Percentiles rank a stretch among this genome's conserved stretches.
phyloP scores from a whole-genome alignment of 2,888 invertebrate genomes.

The Cataglyphis altisquamis region DNA sequence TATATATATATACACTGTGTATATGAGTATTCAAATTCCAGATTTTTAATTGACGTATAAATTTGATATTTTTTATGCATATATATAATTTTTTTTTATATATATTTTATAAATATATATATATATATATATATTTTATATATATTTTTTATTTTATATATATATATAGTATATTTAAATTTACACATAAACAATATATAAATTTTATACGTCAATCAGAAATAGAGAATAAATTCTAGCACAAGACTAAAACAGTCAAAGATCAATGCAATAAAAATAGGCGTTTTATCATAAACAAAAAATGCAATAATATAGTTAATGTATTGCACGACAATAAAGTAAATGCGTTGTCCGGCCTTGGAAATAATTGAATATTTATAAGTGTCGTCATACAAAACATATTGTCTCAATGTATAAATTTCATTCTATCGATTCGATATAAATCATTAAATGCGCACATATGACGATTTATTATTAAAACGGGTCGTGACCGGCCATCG shows the following conservation, averaged over 20 bases:
- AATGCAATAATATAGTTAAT: neutral
- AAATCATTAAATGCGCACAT: slow-evolving; percentile 77
- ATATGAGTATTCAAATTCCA: neutral
- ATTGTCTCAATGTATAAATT: slow-evolving; percentile 60
- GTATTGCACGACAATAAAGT: neutral
- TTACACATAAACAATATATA: neutral
- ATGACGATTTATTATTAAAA: slow-evolving; percentile 56
- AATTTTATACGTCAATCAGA: slow-evolving; percentile 3
- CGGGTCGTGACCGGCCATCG: slow-evolving; percentile 78
- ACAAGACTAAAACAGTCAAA: neutral
- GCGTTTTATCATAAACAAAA: slow-evolving; percentile 11
- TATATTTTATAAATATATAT: neutral
- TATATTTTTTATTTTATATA: neutral
- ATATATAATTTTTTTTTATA: neutral
- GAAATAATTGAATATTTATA: slow-evolving; percentile 67
- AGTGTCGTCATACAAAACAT: slow-evolving; percentile 16
- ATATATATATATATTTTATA: neutral
- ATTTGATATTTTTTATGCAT: neutral
- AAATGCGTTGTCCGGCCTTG: slow-evolving; percentile 8
- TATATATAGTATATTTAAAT: neutral
- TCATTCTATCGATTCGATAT: slow-evolving; percentile 64
- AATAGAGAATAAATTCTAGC: neutral
- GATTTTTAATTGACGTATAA: slow-evolving; percentile 9
- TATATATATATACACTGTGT: neutral
- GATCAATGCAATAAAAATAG: neutral